Evolutionary conservation across 2,797 vertebrate genomes (phyloP), one percentile per base, ranked within the genome.

Genomic region (Luscinia luscinia): DNA sequence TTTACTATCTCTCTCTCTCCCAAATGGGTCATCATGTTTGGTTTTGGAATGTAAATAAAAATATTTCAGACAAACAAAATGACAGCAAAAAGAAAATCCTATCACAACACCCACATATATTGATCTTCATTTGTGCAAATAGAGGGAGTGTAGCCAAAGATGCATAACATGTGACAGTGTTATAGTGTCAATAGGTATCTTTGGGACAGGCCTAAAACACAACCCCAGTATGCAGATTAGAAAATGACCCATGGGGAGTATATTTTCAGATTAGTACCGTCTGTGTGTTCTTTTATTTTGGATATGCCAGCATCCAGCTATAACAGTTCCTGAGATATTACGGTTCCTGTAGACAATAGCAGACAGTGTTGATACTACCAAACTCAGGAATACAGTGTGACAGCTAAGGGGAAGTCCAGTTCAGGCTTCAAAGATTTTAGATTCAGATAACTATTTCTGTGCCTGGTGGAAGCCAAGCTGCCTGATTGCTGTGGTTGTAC

Each of bases 61-160:
- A 87, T 76, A 92, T 64, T 79, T 84, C 27, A 28, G 76, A 85
- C 57, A 92, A 91, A 75, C 21, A 89, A 94, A 91, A 92, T 43
- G 15, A 58, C 48, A 81, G 17, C 3, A 40, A 68, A 79, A 76
- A 43, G 48, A 30, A 34, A 3, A 3, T 8, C 20, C 21, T 34
- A 67, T 64, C 49, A 86, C 58, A 94, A 84, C 55, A 40, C 1
- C 11, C 36, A 76, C 9, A 66, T 18, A 59, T 5, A 75, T 12
- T 66, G 30, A 86, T 76, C 62, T 86, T 93, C 58, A 86, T 68
- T 52, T 89, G 23, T 69, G 55, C 73, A 5, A 34, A 74, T 2
- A 61, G 15, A 85, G 23, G 12, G 32, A 89, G 7, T 6, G 24
- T 34, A 85, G 82, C 46, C 86, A 87, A 89, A 64, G 54, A 75